Percentiles rank a stretch among this genome's conserved stretches.
phyloP scores from a whole-genome alignment of 2,888 invertebrate genomes.

The Brachynemurus nebulosus region DNA sequence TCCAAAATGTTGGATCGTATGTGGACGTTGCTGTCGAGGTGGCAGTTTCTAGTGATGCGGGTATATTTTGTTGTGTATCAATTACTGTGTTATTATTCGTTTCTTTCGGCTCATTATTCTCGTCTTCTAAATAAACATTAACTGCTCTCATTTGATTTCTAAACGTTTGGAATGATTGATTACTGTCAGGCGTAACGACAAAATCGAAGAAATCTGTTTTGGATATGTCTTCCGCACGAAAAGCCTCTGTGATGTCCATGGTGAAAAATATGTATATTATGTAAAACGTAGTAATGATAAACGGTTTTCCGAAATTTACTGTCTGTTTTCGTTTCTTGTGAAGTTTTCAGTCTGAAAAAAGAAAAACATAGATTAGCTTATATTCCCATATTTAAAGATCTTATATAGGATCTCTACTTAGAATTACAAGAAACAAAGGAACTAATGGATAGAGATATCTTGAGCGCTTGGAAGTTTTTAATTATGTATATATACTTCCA shows the following conservation, averaged over 20 bases:
- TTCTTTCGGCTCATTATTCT: conserved; percentile 32
- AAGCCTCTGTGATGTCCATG: conserved; percentile 76
- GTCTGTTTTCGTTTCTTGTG: too few relatives aligned
- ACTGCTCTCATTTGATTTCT: conserved; percentile 54
- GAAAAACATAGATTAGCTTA: too few relatives aligned
- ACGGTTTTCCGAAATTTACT: too few relatives aligned
- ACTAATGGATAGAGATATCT: too few relatives aligned
- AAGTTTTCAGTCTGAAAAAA: too few relatives aligned
- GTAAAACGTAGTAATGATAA: too few relatives aligned
- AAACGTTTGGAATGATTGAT: conserved; percentile 43
- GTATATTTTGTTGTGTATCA: conserved; percentile 28
- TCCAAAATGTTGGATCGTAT: conserved; percentile 43
- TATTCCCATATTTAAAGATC: too few relatives aligned
- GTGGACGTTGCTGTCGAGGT: conserved; percentile 21
- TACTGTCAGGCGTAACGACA: conserved; percentile 66
- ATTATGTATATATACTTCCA: too few relatives aligned
- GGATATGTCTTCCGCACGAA: conserved; percentile 65
- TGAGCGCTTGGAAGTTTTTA: too few relatives aligned
- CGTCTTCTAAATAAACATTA: conserved; percentile 49
- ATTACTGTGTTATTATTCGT: conserved; percentile 45
- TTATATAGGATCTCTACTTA: too few relatives aligned
- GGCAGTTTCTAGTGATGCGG: conserved; percentile 33
- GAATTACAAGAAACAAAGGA: too few relatives aligned
- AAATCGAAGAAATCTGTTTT: conserved; percentile 85
- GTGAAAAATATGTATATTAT: too few relatives aligned